These are phyloP conservation scores for Acanthosepion pharaonis DNA, from an alignment of 2,888 invertebrate species.

Conservation along the genomic window DNA sequence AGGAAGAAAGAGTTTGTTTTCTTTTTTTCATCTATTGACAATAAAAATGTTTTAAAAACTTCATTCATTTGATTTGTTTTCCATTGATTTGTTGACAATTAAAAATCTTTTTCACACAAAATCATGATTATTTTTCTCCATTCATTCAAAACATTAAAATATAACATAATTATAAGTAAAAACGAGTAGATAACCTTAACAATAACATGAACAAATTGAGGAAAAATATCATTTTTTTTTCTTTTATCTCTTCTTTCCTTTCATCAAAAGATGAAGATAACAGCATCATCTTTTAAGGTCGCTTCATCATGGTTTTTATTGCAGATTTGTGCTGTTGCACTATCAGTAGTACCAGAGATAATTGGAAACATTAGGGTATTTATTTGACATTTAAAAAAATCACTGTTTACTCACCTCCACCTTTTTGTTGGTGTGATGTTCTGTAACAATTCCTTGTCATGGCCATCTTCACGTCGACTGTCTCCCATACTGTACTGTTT, in stretches of 20 bases:
- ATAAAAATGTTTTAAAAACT: neutral
- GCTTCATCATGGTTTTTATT: too few species aligned
- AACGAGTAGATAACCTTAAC: too few species aligned
- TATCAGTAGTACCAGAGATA: too few species aligned
- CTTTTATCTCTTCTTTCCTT: too few species aligned
- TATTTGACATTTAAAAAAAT: neutral
- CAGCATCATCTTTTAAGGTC: too few species aligned
- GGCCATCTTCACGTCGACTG: neutral
- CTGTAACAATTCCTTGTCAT: neutral
- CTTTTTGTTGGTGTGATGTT: constrained; percentile 45
- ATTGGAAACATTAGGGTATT: too few species aligned
- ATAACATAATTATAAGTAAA: too few species aligned
- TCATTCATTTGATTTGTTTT: neutral
- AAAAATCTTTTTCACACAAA: neutral
- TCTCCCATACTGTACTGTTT: constrained; percentile 44
- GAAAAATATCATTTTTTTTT: too few species aligned
- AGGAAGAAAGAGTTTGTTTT: neutral
- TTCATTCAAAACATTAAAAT: too few species aligned
- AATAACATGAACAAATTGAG: too few species aligned
- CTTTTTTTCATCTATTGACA: neutral
- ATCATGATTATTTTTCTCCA: neutral
- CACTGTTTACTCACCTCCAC: constrained; percentile 37
- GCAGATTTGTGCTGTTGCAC: too few species aligned
- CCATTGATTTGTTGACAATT: neutral
- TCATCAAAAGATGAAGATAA: too few species aligned